Evolutionary conservation across 2,888 invertebrate species (phyloP), one percentile per base, ranked within the genome.

Genomic region (Cacoxenus indagator): DNA sequence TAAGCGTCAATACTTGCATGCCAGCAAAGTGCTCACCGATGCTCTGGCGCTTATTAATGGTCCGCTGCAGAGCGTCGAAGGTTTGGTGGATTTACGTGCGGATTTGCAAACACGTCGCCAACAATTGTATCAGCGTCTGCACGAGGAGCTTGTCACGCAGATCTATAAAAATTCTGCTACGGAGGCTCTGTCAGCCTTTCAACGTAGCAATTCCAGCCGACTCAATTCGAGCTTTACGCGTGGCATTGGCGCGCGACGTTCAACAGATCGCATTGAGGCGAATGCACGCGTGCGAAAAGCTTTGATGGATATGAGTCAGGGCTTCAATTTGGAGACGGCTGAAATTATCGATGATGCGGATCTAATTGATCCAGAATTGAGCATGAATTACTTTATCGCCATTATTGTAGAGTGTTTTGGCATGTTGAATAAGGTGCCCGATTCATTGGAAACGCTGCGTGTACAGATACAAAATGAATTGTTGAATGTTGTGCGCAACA

Each of bases 371-470:
- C 90, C 91, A 1, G 92, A 92, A 78, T 89, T 91, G 64, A 91
- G 92, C 85, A 90, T 92, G 61, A 91, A 91, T 73, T 91, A 93
- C 83, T 94, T 93, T 72, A 92, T 96, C 83, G 93, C 94, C 80
- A 92, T 94, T 78, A 91, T 96, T 54, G 92, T 96, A 0, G 96
- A 97, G 85, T 96, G 96, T 72, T 90, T 97, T 65, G 94, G 93
- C 14, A 91, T 95, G 70, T 88, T 97, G 72, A 93, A 94, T 65
- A 95, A 95, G 86, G 90, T 97, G 77, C 94, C 95, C 65, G 96
- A 95, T 79, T 94, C 96, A 24, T 91, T 96, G 45, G 95, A 96
- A 90, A 93, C 92, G 84, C 91, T 96, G 78, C 94, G 95, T 88
- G 91, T 92, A 46, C 92, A 94, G 86, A 95, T 96, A 88, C 95